Conservation (phyloP, 1,140 invertebrate genomes). For the Latrodectus geometricus region DNA sequence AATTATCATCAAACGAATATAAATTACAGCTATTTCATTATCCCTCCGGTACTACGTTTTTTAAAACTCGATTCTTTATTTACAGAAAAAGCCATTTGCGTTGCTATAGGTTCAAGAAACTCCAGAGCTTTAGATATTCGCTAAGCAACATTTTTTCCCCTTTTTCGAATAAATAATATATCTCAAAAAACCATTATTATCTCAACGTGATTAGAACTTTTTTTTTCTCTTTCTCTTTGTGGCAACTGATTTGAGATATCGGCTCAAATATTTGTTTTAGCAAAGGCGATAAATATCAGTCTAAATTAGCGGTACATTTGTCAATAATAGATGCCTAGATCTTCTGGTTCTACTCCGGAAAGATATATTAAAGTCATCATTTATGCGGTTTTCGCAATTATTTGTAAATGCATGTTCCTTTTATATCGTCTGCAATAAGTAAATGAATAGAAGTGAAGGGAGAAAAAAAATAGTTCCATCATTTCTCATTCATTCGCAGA, state of each 20-base stretch:
- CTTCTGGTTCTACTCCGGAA: slow-evolving; percentile 37
- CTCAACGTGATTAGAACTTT: slow-evolving; percentile 46
- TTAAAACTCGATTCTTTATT: slow-evolving; percentile 49
- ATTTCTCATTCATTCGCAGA: slow-evolving; percentile 59
- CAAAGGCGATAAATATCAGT: slow-evolving; percentile 54
- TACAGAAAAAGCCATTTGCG: slow-evolving; percentile 37
- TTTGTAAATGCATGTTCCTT: slow-evolving; percentile 60
- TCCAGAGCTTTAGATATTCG: slow-evolving; percentile 26
- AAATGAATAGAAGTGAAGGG: slow-evolving; percentile 30
- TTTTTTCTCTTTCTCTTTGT: slow-evolving; percentile 5
- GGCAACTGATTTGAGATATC: slow-evolving; percentile 54
- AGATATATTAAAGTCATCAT: slow-evolving; percentile 60
- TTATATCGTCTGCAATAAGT: slow-evolving; percentile 38
- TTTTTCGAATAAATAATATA: slow-evolving; percentile 51
- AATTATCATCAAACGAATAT: slow-evolving; percentile 49
- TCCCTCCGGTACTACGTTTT: slow-evolving; percentile 4
- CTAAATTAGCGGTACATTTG: slow-evolving; percentile 51
- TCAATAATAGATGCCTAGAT: slow-evolving; percentile 58
- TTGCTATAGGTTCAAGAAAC: slow-evolving; percentile 41
- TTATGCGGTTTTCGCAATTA: slow-evolving; percentile 54
- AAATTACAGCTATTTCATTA: slow-evolving; percentile 49
- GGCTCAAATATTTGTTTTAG: slow-evolving; percentile 61
- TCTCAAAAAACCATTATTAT: slow-evolving; percentile 59
- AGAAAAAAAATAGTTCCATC: slow-evolving; percentile 45
- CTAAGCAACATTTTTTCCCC: slow-evolving; percentile 9